phyloP scores from a whole-genome alignment of 2,797 vertebrate species.

The Myotis myotis region DNA sequence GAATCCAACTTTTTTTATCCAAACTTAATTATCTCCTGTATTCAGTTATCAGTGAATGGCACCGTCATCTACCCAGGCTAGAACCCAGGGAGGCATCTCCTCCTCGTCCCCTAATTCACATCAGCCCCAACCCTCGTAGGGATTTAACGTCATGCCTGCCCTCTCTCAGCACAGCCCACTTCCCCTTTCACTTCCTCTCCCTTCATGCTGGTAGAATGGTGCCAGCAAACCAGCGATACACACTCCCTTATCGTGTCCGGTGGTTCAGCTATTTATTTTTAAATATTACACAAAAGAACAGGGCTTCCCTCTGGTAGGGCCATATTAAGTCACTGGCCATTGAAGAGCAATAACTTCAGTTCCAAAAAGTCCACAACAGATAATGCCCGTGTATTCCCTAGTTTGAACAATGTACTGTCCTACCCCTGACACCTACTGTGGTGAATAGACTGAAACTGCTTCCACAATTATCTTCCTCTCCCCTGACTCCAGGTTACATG shows the following conservation, averaged over 20 bases:
- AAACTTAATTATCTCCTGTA: not conserved
- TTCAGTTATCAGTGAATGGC: not conserved
- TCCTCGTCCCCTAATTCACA: not conserved
- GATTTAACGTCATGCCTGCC: not conserved
- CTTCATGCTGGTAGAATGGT: fast-evolving
- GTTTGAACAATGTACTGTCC: not conserved
- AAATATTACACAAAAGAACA: not conserved
- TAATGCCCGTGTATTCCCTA: not conserved
- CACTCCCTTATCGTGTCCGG: not conserved
- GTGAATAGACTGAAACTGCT: not conserved
- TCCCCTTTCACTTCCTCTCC: not conserved
- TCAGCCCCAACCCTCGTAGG: fast-evolving
- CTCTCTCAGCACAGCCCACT: not conserved
- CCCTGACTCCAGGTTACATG: not conserved
- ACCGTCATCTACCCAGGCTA: not conserved
- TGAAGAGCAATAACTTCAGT: not conserved
- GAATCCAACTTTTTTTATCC: not conserved
- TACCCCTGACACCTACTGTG: not conserved
- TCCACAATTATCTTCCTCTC: not conserved
- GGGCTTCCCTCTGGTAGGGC: not conserved
- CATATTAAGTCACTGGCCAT: not conserved
- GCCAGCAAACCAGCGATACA: not conserved
- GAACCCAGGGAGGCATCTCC: not conserved
- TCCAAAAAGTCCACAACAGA: not conserved
- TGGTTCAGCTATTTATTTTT: not conserved